Base-by-base conservation (phyloP, 2,113 vertebrate species). In the Callipepla californica region DNA sequence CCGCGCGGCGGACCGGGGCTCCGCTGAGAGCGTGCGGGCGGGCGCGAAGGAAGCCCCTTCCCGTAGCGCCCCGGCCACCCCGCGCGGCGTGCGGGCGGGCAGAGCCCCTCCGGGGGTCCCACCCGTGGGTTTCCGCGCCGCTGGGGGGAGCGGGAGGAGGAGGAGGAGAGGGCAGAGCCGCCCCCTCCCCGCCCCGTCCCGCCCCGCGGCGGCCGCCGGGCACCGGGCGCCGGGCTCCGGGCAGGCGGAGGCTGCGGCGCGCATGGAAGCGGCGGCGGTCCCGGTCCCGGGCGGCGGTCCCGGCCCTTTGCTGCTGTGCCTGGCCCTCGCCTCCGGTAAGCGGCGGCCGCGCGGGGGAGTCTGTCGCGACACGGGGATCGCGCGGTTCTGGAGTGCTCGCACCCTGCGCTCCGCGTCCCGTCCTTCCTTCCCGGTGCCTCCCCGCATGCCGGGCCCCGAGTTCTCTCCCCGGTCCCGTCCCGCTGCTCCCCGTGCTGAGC, bases 281-380 rank as follows among this genome's bases (percentile, higher is more conserved):
- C 67, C 78, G 68, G 51, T 58, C 28, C 65, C 76, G 87, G 87
- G 73, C 34, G 73, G 94, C 53, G 92, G 74, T 42, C 92, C 92
- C 86, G 79, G 90, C n/a, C 48, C 92, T 45, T 57, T 95, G 70
- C 70, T 94, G 92, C 76, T 95, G 40, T 92, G 92, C 87, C 90
- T 90, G 87, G 90, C 84, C 63, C 80, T 94, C 44, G 76, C 90
- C 92, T 95, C 90, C 72, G 90, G 94, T 90, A 91, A 94, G 92
- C 84, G 69, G 23, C 57, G 65, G 45, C 16, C 42, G 36, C 40
- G 20, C 22, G 67, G 53, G 19, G 50, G 32, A 21, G 42, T 22
- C 30, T 32, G 30, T 16, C 32, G 30, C 12, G 40, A 16, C 12
- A 11, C 23, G 38, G 66, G 69, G 9, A 34, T 21, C 89, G 50